Evolutionary conservation across 2,113 vertebrate species (phyloP).

Genomic region (human (Homo sapiens)): DNA sequence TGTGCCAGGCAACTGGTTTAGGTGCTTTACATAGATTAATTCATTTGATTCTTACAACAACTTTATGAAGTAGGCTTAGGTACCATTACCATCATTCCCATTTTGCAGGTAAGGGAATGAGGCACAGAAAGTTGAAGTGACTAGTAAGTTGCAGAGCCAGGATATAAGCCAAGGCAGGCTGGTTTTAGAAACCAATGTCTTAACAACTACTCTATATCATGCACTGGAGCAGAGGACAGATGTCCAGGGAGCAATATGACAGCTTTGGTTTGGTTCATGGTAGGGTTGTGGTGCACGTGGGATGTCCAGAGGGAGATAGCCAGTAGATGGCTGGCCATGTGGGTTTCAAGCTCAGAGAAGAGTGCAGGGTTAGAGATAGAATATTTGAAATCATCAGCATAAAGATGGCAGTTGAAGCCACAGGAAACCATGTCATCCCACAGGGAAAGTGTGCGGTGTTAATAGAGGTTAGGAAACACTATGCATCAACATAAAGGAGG

Average conservation of each 20-base stretch:
- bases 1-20: not conserved
- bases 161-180: not conserved
- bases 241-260: not conserved
- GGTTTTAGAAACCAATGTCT: not conserved
- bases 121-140: conserved; percentile 4
- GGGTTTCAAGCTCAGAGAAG: not conserved
- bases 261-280: not conserved
- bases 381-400: not conserved
- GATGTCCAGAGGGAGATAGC: not conserved
- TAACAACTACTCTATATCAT: not conserved
- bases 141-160: not conserved
- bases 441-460: not conserved
- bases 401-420: not conserved
- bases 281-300: not conserved
- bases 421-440: not conserved
- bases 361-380: not conserved
- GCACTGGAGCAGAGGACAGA: not conserved
- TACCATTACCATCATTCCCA: not conserved
- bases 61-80: not conserved
- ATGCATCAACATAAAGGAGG: not conserved
- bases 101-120: not conserved
- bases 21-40: conserved; percentile 22
- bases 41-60: not conserved
- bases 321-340: not conserved
- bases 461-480: not conserved